Conservation (phyloP, 2,888 invertebrate species). For the Lasioglossum figueresi region DNA sequence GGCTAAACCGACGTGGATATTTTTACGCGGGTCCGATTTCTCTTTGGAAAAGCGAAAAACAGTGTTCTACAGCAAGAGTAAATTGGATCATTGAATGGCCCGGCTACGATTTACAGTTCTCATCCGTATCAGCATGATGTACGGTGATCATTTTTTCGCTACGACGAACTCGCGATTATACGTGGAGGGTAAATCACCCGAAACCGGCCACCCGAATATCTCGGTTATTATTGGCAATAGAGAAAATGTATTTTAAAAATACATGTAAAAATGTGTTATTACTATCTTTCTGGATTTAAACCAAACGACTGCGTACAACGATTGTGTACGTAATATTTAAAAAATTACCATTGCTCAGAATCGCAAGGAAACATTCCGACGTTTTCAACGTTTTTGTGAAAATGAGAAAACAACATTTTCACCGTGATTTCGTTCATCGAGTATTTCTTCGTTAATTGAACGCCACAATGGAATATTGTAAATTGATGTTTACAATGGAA, state of each 20-base stretch:
- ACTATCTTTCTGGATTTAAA: too few species aligned
- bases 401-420: neutral
- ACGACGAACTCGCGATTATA: neutral
- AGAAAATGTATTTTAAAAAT: too few species aligned
- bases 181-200: neutral
- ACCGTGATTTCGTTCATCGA: neutral
- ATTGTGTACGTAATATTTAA: too few species aligned
- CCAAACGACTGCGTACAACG: too few species aligned
- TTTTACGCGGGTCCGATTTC: neutral
- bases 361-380: neutral
- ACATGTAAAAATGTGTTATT: too few species aligned
- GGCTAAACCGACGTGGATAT: neutral
- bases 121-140: neutral
- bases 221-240: neutral
- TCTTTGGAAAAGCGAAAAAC: constrained; percentile 1
- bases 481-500: neutral
- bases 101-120: neutral
- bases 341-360: neutral
- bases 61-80: neutral
- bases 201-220: neutral
- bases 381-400: neutral
- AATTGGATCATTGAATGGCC: neutral
- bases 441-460: neutral
- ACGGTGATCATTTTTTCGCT: neutral
- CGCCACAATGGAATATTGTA: neutral